These are phyloP conservation scores for Mus spretus DNA, from an alignment of 2,797 vertebrate genomes.

Conservation along the genomic window DNA sequence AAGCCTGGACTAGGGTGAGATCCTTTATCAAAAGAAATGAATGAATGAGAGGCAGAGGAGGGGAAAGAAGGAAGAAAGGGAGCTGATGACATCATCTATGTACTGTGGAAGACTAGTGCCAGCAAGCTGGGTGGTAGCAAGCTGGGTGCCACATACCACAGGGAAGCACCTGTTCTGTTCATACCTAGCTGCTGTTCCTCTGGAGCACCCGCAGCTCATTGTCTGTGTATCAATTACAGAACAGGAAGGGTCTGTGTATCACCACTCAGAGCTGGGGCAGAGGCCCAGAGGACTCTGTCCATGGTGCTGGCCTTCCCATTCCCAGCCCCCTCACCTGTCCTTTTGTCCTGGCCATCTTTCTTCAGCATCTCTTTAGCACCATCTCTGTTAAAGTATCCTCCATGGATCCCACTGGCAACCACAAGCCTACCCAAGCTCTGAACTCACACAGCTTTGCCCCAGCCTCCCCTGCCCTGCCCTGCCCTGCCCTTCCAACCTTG, in stretches of 20 bases:
- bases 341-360: neutral
- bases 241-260: neutral
- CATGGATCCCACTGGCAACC: neutral
- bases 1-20: neutral
- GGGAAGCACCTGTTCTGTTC: neutral
- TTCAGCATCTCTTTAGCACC: neutral
- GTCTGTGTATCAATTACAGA: neutral
- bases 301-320: too few relatives aligned
- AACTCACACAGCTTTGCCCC: neutral
- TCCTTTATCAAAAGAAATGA: neutral
- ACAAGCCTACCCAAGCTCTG: neutral
- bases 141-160: neutral
- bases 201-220: too few relatives aligned
- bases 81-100: neutral
- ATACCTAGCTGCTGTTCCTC: neutral
- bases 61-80: neutral
- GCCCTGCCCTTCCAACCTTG: neutral
- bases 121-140: neutral
- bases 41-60: neutral
- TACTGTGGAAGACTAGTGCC: too few relatives aligned
- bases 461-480: neutral
- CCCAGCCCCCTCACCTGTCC: neutral
- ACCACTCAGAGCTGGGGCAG: accelerated
- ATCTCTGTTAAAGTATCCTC: neutral
- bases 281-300: neutral